Conservation (phyloP, 2,797 vertebrate genomes). For the Enteromius argenteus region DNA sequence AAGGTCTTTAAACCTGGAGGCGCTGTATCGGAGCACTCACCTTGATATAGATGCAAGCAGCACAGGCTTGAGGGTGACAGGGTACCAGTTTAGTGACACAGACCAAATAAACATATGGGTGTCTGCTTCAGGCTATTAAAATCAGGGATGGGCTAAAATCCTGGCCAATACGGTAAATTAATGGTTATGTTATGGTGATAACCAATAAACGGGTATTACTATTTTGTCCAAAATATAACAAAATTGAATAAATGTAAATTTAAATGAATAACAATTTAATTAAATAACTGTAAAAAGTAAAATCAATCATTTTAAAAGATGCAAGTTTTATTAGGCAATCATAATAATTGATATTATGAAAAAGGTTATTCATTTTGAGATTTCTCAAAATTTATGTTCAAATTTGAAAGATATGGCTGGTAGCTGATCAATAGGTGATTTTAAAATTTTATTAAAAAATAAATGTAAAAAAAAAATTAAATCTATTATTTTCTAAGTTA, state of each 20-base stretch:
- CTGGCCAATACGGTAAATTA: neutral
- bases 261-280: neutral
- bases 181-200: neutral
- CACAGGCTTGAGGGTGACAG: constrained; percentile 24
- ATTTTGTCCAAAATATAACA: neutral
- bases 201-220: neutral
- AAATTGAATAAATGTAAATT: neutral
- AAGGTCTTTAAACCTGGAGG: constrained; percentile 30
- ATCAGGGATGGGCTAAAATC: neutral
- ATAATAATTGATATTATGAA: neutral
- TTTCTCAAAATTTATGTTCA: neutral
- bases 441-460: neutral
- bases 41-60: constrained; percentile 36
- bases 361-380: neutral
- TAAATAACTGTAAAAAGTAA: neutral
- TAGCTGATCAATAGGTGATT: neutral
- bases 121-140: neutral
- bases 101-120: neutral
- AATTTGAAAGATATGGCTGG: neutral
- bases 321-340: neutral
- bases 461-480: neutral
- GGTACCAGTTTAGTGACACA: constrained; percentile 18
- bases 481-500: neutral
- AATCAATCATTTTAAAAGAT: neutral
- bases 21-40: neutral